Conservation (phyloP, 53 echinoderm and acorn worm species). For the Actinopyga echinites region DNA sequence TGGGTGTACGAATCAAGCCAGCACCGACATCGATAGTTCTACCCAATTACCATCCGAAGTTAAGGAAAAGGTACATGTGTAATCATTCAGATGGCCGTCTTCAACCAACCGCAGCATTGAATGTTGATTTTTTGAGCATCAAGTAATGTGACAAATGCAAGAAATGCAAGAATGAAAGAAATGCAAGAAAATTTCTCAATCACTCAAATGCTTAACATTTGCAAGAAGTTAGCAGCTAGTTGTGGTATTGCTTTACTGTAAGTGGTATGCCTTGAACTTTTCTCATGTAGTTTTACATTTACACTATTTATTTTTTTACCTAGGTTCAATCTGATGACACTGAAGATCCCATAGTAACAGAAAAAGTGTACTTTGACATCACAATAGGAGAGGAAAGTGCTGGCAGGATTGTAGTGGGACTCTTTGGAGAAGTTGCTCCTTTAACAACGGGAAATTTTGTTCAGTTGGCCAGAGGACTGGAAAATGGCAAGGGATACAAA, state of each 20-base stretch:
- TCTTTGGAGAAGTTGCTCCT: slow-evolving; percentile 79
- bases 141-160: too few relatives aligned
- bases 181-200: too few relatives aligned
- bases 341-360: slow-evolving; percentile 30
- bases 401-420: slow-evolving; percentile 74
- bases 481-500: slow-evolving; percentile 61
- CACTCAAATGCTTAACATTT: too few relatives aligned
- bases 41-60: not conserved
- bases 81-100: not conserved
- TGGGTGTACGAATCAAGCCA: slow-evolving; percentile 34
- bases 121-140: too few relatives aligned
- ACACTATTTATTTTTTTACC: too few relatives aligned
- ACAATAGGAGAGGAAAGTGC: slow-evolving; percentile 59
- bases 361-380: slow-evolving; percentile 86
- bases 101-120: slow-evolving; percentile 4
- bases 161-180: too few relatives aligned
- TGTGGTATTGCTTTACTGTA: too few relatives aligned
- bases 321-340: too few relatives aligned
- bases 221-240: too few relatives aligned
- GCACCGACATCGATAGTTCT: slow-evolving; percentile 3
- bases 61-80: slow-evolving; percentile 9
- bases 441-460: slow-evolving; percentile 82
- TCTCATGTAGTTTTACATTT: too few relatives aligned
- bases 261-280: too few relatives aligned
- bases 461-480: slow-evolving; percentile 40